phyloP scores from a whole-genome alignment of 1,140 invertebrate genomes.

The Zaprionus vittiger region DNA sequence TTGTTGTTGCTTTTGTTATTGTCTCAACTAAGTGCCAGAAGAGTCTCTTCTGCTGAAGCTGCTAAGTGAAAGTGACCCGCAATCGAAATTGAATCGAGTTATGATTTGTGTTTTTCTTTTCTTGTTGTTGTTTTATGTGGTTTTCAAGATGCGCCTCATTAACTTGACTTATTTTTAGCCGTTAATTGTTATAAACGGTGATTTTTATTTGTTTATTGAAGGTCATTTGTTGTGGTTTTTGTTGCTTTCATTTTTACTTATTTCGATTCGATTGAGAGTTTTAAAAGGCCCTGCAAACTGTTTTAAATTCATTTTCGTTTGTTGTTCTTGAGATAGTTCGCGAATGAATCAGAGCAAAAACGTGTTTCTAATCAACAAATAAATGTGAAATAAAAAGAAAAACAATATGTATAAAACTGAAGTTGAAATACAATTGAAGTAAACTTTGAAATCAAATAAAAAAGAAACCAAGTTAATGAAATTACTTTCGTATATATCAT shows the following conservation, averaged over 20 bases:
- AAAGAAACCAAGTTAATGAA: background rate
- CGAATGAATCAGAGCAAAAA: conserved; percentile 27
- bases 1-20: conserved; percentile 7
- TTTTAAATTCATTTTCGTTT: background rate
- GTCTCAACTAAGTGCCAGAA: conserved; percentile 18
- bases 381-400: background rate
- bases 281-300: background rate
- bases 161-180: conserved; percentile 46
- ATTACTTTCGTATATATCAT: background rate
- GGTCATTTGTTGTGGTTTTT: conserved; percentile 47
- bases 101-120: background rate
- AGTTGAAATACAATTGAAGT: background rate
- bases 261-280: conserved; percentile 5
- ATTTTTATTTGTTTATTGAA: conserved; percentile 30
- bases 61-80: conserved; percentile 59
- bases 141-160: conserved; percentile 24
- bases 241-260: conserved; percentile 3
- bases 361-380: conserved; percentile 8
- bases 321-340: conserved; percentile 18
- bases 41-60: conserved; percentile 2
- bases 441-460: background rate
- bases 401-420: background rate
- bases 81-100: conserved; percentile 15
- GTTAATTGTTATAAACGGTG: conserved; percentile 33
- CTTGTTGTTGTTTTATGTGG: background rate